A percentile compares a stretch with the other conserved stretches of the same genome.
These are phyloP conservation scores for Falco punctatus DNA, from an alignment of 2,113 vertebrate species.

Conservation along the genomic window DNA sequence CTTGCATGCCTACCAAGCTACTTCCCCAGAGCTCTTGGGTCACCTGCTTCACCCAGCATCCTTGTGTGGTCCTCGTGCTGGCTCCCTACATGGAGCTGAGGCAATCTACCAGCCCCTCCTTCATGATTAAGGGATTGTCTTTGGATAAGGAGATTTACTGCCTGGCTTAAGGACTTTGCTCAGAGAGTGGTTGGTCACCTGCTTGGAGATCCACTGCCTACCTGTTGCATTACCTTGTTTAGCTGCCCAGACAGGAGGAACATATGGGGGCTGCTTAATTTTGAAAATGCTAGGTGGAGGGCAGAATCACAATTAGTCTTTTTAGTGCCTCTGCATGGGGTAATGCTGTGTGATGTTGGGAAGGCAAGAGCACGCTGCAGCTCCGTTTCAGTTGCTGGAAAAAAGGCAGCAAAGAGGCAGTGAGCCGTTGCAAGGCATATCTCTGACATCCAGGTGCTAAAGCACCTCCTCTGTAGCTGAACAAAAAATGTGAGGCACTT, in stretches of 20 bases:
- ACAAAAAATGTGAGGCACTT: not conserved
- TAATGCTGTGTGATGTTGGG: not conserved
- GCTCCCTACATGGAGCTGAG: not conserved
- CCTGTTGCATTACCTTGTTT: fast-evolving
- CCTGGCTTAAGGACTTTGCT: not conserved
- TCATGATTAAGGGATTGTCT: not conserved
- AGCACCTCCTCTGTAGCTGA: not conserved
- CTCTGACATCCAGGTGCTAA: not conserved
- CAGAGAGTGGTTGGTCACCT: not conserved
- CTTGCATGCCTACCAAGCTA: not conserved
- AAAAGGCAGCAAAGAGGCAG: not conserved
- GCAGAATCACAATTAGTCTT: not conserved
- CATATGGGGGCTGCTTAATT: not conserved
- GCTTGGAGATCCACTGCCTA: not conserved
- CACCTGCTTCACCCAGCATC: not conserved
- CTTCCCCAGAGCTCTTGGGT: not conserved
- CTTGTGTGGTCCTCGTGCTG: not conserved
- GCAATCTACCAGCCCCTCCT: not conserved
- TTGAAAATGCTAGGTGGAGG: not conserved
- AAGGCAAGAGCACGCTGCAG: not conserved
- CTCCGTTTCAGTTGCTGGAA: not conserved
- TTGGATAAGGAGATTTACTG: not conserved
- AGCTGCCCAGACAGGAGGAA: not conserved
- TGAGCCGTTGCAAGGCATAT: fast-evolving
- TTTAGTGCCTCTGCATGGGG: not conserved